These are phyloP conservation scores for Mimumesa dahlbomi DNA, from an alignment of 2,888 invertebrate genomes.

Conservation along the genomic window DNA sequence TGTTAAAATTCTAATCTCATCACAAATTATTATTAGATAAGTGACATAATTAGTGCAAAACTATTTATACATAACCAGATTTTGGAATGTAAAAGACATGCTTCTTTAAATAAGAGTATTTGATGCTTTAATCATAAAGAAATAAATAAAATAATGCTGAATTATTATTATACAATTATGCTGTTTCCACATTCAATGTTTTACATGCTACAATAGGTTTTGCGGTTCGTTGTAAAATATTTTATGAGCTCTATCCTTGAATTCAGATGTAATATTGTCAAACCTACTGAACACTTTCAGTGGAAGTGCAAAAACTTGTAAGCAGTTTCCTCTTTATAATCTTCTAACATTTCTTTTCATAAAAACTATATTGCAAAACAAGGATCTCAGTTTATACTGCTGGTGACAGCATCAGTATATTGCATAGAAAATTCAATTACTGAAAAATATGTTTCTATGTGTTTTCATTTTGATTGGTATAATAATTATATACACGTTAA, in stretches of 20 bases:
- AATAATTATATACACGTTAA: constrained; percentile 36
- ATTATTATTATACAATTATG: constrained; percentile 20
- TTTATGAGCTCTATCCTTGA: constrained; percentile 7
- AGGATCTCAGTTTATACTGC: constrained; percentile 24
- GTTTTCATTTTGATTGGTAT: constrained; percentile 33
- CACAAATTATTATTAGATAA: constrained; percentile 28
- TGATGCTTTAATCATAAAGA: constrained; percentile 19
- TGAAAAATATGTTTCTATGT: constrained; percentile 42
- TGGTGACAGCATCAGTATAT: constrained; percentile 27
- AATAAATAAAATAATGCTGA: constrained; percentile 28
- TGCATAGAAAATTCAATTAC: constrained; percentile 47
- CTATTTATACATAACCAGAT: constrained; percentile 30
- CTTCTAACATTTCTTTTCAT: not conserved
- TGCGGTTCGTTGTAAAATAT: constrained; percentile 30
- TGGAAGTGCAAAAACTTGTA: no score
- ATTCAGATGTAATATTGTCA: constrained; percentile 7
- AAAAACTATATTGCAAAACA: constrained; percentile 18
- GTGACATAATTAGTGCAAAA: constrained; percentile 18
- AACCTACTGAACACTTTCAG: no score
- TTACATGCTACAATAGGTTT: constrained; percentile 19
- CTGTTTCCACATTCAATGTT: constrained; percentile 6
- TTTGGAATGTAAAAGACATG: constrained; percentile 48
- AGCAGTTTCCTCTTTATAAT: no score
- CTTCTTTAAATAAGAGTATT: constrained; percentile 38
- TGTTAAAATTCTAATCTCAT: constrained; percentile 14